Conservation (phyloP, 1,140 invertebrate genomes). For the Harpegnathos saltator region DNA sequence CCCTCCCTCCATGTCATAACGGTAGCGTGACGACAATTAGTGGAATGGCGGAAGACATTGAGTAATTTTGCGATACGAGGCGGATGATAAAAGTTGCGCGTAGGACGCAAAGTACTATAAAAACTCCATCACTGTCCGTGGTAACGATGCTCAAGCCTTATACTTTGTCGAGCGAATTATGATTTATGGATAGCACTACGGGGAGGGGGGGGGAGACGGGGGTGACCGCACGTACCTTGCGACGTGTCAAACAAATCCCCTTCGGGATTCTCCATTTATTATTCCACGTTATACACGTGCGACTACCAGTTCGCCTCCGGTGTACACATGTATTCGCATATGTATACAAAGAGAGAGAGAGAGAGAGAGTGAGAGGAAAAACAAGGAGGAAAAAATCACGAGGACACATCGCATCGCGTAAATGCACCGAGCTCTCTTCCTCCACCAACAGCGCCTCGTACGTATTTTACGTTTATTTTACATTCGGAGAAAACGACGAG, state of each 20-base stretch:
- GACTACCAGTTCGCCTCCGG: not conserved
- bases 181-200: constrained; percentile 60
- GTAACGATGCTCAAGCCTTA: constrained; percentile 60
- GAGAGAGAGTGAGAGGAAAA: not conserved
- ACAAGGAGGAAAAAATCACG: constrained; percentile 25
- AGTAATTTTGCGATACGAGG: constrained; percentile 36
- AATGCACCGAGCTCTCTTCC: not conserved
- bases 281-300: constrained; percentile 46
- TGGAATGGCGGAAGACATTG: constrained; percentile 23
- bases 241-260: constrained; percentile 57
- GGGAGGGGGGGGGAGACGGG: too few relatives aligned
- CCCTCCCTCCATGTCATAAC: not conserved
- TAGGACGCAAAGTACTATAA: constrained; percentile 37
- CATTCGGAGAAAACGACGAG: constrained; percentile 1
- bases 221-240: constrained; percentile 44
- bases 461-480: not conserved
- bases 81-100: constrained; percentile 46
- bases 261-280: constrained; percentile 65
- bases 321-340: constrained; percentile 29
- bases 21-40: constrained; percentile 42
- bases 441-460: not conserved
- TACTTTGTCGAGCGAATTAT: constrained; percentile 62
- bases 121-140: constrained; percentile 60
- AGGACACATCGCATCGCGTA: not conserved
- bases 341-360: not conserved